phyloP scores from a whole-genome alignment of 2,888 invertebrate genomes.

The Mayetiola destructor region DNA sequence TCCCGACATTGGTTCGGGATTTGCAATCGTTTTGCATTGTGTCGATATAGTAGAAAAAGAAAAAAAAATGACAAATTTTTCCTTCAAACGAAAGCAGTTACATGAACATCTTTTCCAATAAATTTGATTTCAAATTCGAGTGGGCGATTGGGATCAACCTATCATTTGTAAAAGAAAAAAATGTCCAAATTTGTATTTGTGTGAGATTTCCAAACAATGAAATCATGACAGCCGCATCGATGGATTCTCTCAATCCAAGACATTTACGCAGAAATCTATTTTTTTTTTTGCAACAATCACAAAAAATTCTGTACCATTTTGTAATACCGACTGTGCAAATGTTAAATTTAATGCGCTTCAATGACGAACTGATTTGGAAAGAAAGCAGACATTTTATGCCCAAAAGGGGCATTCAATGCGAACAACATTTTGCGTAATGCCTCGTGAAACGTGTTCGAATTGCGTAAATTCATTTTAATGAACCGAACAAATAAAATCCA shows the following conservation, averaged over 20 bases:
- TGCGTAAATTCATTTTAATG: not conserved
- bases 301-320: no score
- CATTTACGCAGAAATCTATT: not conserved
- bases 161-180: no score
- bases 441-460: not conserved
- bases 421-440: no score
- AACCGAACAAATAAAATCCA: not conserved
- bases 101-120: no score
- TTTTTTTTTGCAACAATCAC: not conserved
- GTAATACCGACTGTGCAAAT: not conserved
- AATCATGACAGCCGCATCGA: not conserved
- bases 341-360: not conserved
- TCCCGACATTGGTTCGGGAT: not conserved
- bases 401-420: no score
- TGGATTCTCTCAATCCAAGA: not conserved
- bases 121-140: no score
- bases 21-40: not conserved
- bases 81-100: no score
- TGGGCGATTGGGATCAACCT: no score
- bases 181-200: no score
- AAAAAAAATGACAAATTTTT: no score
- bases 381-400: no score
- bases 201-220: not conserved
- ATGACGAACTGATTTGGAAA: slow-evolving; percentile 4
- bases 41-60: no score